A percentile compares a stretch with the other conserved stretches of the same genome.
phyloP scores from a whole-genome alignment of 2,797 vertebrate genomes.

The Fistularia tabacaria region DNA sequence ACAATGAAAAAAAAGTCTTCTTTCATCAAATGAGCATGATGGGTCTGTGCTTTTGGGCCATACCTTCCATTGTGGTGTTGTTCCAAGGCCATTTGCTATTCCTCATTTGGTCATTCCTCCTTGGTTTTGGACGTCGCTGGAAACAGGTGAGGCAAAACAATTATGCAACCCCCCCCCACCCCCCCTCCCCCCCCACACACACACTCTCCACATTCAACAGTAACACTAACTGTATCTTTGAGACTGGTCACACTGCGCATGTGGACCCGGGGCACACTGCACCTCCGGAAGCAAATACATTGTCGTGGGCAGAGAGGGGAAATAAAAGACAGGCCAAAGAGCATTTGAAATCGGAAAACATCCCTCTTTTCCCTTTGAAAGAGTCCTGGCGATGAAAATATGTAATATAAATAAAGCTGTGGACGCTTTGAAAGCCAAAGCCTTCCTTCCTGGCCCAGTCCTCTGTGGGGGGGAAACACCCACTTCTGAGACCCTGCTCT shows the following conservation, averaged over 20 bases:
- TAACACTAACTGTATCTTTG: constrained; percentile 63
- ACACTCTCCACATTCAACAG: constrained; percentile 58
- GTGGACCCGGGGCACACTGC: constrained; percentile 28
- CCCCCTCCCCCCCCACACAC: constrained; percentile 35
- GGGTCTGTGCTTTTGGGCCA: constrained; percentile 36
- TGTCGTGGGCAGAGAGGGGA: constrained; percentile 51
- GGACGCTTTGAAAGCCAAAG: constrained; percentile 81
- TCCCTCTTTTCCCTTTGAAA: constrained; percentile 71
- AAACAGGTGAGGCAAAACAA: constrained; percentile 69
- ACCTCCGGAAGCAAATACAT: constrained; percentile 66
- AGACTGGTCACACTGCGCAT: constrained; percentile 56
- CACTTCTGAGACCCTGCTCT: constrained; percentile 72
- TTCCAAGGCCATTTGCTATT: constrained; percentile 63
- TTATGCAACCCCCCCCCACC: constrained; percentile 47
- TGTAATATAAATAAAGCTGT: constrained; percentile 83
- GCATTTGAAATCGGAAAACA: constrained; percentile 71
- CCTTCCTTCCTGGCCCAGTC: constrained; percentile 80
- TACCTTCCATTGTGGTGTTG: constrained; percentile 60
- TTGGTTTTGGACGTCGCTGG: constrained; percentile 48
- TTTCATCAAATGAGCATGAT: no score
- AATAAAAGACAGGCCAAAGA: constrained; percentile 60
- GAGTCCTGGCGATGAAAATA: constrained; percentile 76
- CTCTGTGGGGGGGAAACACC: constrained; percentile 69
- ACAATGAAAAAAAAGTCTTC: no score
- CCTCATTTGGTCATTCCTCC: constrained; percentile 48